Evolutionary conservation across 2,888 invertebrate genomes (phyloP).

Genomic region (Campoletis raptor): DNA sequence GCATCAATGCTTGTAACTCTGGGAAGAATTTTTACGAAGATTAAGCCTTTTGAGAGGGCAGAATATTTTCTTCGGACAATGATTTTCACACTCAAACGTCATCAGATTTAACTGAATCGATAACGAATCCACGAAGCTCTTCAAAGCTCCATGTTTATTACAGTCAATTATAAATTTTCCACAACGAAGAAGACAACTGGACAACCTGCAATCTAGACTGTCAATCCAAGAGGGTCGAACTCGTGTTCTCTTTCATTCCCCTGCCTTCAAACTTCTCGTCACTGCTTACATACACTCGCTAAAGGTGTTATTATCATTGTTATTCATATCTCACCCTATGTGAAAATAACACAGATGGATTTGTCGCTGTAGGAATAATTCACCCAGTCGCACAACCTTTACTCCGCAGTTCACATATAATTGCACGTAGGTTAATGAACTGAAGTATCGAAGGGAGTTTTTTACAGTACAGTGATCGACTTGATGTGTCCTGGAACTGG

Average conservation of each 20-base stretch:
- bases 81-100: not conserved
- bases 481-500: not conserved
- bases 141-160: not conserved
- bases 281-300: not conserved
- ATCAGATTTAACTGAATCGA: not conserved
- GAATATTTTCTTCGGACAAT: not conserved
- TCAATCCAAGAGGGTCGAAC: not conserved
- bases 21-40: not conserved
- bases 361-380: not conserved
- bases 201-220: slow-evolving; percentile 33
- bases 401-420: not conserved
- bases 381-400: not conserved
- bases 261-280: not conserved
- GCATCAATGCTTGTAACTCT: slow-evolving; percentile 20
- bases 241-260: not conserved
- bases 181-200: slow-evolving; percentile 5
- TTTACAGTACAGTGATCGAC: not conserved
- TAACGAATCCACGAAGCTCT: not conserved
- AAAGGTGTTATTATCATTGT: slow-evolving; percentile 4
- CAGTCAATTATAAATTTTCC: slow-evolving; percentile 1
- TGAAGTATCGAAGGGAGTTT: slow-evolving; percentile 5
- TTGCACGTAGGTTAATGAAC: slow-evolving; percentile 2
- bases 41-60: not conserved
- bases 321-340: not conserved
- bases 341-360: not conserved